phyloP scores from a whole-genome alignment of 2,888 invertebrate genomes.

The Dasysyrphus tricinctus region DNA sequence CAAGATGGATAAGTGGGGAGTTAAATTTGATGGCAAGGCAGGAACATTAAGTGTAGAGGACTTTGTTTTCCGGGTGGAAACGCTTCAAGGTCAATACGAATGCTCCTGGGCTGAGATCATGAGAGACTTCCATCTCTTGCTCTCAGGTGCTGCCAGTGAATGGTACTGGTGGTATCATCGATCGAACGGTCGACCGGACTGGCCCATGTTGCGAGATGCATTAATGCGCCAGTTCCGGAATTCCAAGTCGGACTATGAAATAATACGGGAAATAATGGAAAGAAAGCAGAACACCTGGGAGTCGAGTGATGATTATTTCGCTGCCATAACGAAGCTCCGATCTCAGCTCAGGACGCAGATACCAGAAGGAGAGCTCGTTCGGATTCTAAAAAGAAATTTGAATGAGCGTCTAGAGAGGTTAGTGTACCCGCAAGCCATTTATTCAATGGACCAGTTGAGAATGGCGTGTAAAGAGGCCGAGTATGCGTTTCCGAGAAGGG shows the following conservation, averaged over 20 bases:
- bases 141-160: conserved; percentile 27
- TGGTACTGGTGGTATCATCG: conserved; percentile 42
- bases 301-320: conserved; percentile 34
- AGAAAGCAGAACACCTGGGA: conserved; percentile 34
- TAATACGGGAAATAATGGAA: conserved; percentile 32
- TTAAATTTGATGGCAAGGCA: conserved; percentile 36
- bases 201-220: conserved; percentile 13
- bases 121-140: conserved; percentile 22
- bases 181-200: conserved; percentile 12
- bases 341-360: conserved; percentile 9
- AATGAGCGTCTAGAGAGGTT: conserved; percentile 5
- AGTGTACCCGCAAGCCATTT: conserved; percentile 21
- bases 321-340: not conserved
- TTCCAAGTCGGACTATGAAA: conserved; percentile 20
- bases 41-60: conserved; percentile 11
- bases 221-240: conserved; percentile 27
- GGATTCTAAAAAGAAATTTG: conserved; percentile 23
- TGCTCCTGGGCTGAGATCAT: conserved; percentile 43
- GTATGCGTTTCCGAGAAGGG: not conserved
- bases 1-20: conserved; percentile 26
- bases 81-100: conserved; percentile 4
- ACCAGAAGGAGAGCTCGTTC: conserved; percentile 23
- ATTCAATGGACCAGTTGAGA: conserved; percentile 24
- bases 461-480: conserved; percentile 29
- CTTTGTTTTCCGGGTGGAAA: conserved; percentile 38